Evolutionary conservation across 2,113 vertebrate genomes (phyloP).

Genomic region (Regulus satrapa): DNA sequence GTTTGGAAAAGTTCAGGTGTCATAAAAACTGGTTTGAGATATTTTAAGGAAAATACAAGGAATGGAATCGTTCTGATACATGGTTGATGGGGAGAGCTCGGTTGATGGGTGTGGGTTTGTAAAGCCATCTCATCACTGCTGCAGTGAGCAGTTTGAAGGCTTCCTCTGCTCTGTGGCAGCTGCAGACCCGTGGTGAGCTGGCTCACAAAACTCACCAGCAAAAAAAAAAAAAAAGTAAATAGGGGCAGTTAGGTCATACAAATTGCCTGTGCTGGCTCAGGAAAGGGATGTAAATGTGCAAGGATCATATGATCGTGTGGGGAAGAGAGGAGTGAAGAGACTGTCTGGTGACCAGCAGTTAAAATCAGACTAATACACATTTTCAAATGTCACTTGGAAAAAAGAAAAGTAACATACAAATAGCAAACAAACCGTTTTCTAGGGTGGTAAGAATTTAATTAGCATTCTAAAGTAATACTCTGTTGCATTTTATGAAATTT

Average conservation of each 20-base stretch:
- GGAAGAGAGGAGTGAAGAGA: not conserved
- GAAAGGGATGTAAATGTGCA: conserved; percentile 6
- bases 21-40: not conserved
- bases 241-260: not conserved
- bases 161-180: not conserved
- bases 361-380: not conserved
- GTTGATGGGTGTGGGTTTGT: not conserved
- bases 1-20: not conserved
- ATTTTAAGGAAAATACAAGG: not conserved
- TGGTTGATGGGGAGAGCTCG: not conserved
- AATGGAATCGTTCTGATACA: not conserved
- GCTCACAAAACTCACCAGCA: not conserved
- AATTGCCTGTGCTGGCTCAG: not conserved
- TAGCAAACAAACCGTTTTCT: not conserved
- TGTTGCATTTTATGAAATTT: not conserved
- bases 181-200: not conserved
- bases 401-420: not conserved
- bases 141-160: not conserved
- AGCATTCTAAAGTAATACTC: not conserved
- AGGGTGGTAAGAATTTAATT: not conserved
- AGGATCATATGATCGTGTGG: not conserved
- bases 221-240: not conserved
- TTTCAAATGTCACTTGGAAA: not conserved
- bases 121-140: not conserved
- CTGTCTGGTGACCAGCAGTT: not conserved